A percentile compares a stretch with the other conserved stretches of the same genome.
Conservation (phyloP, 2,113 vertebrate genomes). For the Urocitellus parryii region DNA sequence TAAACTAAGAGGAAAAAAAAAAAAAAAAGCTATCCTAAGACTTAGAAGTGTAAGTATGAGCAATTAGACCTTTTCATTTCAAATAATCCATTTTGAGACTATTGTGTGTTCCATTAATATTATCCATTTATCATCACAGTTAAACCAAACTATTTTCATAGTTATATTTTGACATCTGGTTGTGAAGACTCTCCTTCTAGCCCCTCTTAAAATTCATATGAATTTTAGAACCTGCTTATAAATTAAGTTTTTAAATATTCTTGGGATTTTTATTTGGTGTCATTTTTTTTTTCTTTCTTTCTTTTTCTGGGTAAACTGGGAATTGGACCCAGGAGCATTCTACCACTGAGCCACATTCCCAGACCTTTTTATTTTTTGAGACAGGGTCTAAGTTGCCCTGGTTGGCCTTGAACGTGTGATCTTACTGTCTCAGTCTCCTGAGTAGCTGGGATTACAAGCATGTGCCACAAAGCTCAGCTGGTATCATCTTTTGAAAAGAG, state of each 20-base stretch:
- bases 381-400: background rate
- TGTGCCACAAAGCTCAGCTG: no score
- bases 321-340: background rate
- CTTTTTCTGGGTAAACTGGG: background rate
- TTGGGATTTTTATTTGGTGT: background rate
- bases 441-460: background rate
- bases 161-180: background rate
- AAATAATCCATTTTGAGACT: conserved; percentile 15
- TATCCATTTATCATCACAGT: background rate
- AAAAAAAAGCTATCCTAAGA: background rate
- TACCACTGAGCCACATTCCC: background rate
- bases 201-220: background rate
- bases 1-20: background rate
- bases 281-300: background rate
- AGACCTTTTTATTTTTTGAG: background rate
- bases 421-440: background rate
- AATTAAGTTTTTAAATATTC: conserved; percentile 42
- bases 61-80: background rate
- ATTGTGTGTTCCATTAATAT: background rate
- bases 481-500: background rate
- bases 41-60: background rate
- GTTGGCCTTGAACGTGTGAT: background rate
- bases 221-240: conserved; percentile 27
- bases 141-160: conserved; percentile 45
- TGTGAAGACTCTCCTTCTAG: background rate